Percentiles rank a stretch among this genome's conserved stretches.
Evolutionary conservation across 2,113 vertebrate genomes (phyloP).

Genomic region (Dicaeum eximium): DNA sequence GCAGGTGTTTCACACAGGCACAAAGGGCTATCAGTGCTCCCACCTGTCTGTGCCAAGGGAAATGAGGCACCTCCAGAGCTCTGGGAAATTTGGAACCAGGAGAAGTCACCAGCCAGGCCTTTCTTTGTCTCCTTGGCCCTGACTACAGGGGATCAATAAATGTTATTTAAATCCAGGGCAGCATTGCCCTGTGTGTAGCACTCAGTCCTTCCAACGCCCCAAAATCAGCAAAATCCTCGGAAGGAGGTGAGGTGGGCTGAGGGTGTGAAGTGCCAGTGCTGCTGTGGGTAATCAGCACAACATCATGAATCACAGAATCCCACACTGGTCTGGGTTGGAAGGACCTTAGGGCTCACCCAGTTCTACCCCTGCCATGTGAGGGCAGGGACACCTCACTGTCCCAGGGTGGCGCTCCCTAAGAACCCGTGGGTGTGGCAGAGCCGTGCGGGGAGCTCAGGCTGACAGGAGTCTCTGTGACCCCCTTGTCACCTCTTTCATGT

Average conservation of each 20-base stretch:
- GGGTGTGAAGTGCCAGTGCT: background rate
- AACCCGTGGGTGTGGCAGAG: background rate
- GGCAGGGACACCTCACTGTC: background rate
- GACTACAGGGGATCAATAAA: background rate
- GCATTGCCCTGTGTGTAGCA: accelerated
- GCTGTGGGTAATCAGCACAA: background rate
- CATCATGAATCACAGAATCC: background rate
- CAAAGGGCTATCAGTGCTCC: background rate
- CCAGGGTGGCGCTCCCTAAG: background rate
- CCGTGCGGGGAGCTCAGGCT: background rate
- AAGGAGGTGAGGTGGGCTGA: too few species aligned
- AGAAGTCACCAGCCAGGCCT: background rate
- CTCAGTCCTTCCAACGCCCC: too few species aligned
- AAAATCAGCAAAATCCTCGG: background rate
- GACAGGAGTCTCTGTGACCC: background rate
- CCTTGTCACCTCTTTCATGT: background rate
- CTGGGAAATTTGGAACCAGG: background rate
- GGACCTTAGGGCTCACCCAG: background rate
- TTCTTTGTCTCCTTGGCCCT: background rate
- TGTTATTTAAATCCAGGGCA: background rate
- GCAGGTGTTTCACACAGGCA: background rate
- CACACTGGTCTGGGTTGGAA: background rate
- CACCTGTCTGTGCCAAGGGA: background rate
- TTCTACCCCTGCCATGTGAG: too few species aligned
- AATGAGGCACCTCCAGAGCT: background rate